Conservation (phyloP, 2,113 vertebrate species). For the Cynopterus brachyotis region DNA sequence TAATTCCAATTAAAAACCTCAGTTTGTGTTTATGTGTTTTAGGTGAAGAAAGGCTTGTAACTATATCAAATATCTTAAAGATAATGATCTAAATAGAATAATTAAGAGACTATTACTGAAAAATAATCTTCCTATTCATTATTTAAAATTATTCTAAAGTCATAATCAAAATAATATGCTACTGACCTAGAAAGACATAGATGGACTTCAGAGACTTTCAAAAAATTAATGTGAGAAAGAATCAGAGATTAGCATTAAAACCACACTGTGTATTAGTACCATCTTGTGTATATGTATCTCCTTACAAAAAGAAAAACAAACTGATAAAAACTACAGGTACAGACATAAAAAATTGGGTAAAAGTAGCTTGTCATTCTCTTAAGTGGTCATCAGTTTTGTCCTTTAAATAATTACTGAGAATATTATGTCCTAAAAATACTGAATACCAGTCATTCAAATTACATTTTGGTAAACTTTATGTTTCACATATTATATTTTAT, state of each 20-base stretch:
- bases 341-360: neutral
- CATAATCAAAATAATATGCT: neutral
- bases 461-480: neutral
- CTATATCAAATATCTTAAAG: neutral
- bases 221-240: neutral
- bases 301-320: neutral
- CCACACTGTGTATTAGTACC: neutral
- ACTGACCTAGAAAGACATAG: neutral
- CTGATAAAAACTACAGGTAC: neutral
- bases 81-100: neutral
- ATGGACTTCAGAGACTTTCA: neutral
- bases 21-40: neutral
- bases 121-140: neutral
- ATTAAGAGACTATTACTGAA: neutral
- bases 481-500: neutral
- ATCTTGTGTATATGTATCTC: neutral
- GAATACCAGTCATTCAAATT: neutral
- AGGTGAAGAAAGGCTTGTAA: neutral
- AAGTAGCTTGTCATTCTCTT: neutral
- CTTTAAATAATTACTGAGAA: constrained; percentile 31
- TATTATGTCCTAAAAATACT: neutral
- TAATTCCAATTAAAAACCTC: neutral
- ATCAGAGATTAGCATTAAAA: neutral
- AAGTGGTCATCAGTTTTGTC: neutral
- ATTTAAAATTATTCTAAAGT: neutral